phyloP scores from a whole-genome alignment of 2,797 vertebrate genomes.

The Cynodonichthys magdalenae region DNA sequence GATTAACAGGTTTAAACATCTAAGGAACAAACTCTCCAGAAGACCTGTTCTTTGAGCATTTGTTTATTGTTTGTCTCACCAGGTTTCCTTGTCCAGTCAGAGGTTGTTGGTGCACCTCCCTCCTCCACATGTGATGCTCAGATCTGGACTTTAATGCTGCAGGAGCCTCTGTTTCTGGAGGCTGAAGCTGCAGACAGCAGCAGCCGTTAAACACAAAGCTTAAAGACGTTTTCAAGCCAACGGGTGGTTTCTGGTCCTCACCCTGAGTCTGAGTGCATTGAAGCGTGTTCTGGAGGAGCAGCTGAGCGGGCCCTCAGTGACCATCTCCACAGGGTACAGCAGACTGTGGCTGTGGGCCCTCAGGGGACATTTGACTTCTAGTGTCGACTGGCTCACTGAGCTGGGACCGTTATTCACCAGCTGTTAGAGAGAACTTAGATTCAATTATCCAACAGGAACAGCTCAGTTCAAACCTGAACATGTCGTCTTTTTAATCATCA shows the following conservation, averaged over 20 bases:
- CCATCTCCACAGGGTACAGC: slow-evolving; percentile 85
- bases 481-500: too few relatives aligned
- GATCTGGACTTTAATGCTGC: slow-evolving; percentile 26
- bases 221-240: too few relatives aligned
- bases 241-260: slow-evolving; percentile 51
- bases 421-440: slow-evolving; percentile 64
- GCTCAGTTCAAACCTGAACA: too few relatives aligned
- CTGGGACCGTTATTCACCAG: slow-evolving; percentile 91
- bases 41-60: too few relatives aligned
- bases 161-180: slow-evolving; percentile 28
- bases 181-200: slow-evolving; percentile 54
- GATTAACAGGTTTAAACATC: too few relatives aligned
- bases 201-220: slow-evolving; percentile 6
- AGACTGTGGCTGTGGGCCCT: slow-evolving; percentile 76
- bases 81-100: slow-evolving; percentile 67
- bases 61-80: slow-evolving; percentile 52
- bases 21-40: not conserved
- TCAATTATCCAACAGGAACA: not conserved
- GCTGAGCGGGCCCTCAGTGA: slow-evolving; percentile 81
- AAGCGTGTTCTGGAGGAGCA: slow-evolving; percentile 81
- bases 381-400: slow-evolving; percentile 82
- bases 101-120: slow-evolving; percentile 47
- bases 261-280: slow-evolving; percentile 85
- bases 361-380: slow-evolving; percentile 88
- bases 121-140: slow-evolving; percentile 55